Base-by-base conservation (phyloP, 1,140 invertebrate species). In the Apocrypta bakeri region DNA sequence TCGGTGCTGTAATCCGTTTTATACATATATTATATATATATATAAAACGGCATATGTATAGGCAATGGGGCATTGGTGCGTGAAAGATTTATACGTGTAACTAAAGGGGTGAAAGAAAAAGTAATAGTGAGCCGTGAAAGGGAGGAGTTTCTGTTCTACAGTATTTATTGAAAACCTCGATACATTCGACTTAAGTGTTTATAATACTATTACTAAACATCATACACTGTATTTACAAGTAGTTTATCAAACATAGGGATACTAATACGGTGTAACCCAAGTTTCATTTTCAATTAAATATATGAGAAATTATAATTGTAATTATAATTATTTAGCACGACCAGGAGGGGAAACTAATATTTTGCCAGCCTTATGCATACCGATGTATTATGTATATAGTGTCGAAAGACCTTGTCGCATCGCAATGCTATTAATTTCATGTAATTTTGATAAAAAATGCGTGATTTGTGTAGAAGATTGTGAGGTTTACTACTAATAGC, bases 301-400 rank as follows among this genome's bases (percentile, higher is more conserved):
- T 61, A 37, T 61, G 56, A 76, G 24, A 40, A n/a, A n/a, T n/a
- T n/a, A n/a, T n/a, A n/a, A 69, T 84, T 37, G 9, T 37, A 69
- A 72, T 81, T 17, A 75, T 74, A 64, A n/a, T n/a, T 79, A 71
- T 80, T 25, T 71, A 63, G 82, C 82, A 91, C 90, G 83, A 90
- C 88, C 90, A 91, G 90, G 88, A 92, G 90, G 91, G 87, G 91
- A 92, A 92, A 91, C 86, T 91, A 92, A 92, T 92, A 92, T 91
- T 89, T 85, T 79, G 73, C 84, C 25, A 48, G 61, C 85, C 73
- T 42, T 2, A n/a, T 2, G 69, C 69, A 64, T 82, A 81, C 64
- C 74, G 27, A 33, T 84, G 40, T n/a, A n/a, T n/a, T n/a, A n/a
- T n/a, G n/a, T n/a, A n/a, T n/a, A n/a, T n/a, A n/a, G n/a, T n/a